Percentiles rank a stretch among this genome's conserved stretches.
Conservation (phyloP, 1,140 invertebrate species). For the Tetramorium alpestre region DNA sequence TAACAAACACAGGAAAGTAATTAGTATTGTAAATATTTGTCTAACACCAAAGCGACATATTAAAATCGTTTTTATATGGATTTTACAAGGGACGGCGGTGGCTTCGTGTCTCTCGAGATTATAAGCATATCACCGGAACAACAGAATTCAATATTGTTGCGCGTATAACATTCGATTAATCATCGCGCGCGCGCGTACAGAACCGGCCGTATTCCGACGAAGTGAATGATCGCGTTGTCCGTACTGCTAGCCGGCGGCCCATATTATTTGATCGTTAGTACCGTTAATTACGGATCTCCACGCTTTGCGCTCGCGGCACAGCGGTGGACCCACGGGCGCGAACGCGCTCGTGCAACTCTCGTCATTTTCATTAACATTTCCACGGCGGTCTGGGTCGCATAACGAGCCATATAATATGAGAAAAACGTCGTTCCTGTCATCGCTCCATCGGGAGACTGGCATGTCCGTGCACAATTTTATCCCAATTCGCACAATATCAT, state of each 20-base stretch:
- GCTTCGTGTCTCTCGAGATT: slow-evolving; percentile 29
- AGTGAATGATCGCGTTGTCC: slow-evolving; percentile 48
- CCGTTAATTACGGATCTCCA: slow-evolving; percentile 46
- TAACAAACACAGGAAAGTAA: slow-evolving; percentile 18
- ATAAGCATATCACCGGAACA: slow-evolving; percentile 8
- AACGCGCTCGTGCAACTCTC: background rate
- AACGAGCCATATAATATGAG: slow-evolving; percentile 51
- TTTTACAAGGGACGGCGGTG: background rate
- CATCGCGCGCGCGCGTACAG: background rate
- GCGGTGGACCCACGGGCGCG: background rate
- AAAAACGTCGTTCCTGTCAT: slow-evolving; percentile 48
- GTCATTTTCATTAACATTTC: slow-evolving; percentile 53
- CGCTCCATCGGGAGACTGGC: background rate
- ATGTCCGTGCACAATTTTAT: slow-evolving; percentile 33
- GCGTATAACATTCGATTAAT: slow-evolving; percentile 53
- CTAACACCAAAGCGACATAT: background rate
- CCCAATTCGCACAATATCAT: slow-evolving; percentile 32
- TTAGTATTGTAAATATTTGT: slow-evolving; percentile 24
- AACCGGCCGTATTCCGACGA: slow-evolving; percentile 19
- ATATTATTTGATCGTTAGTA: slow-evolving; percentile 60
- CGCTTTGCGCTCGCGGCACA: slow-evolving; percentile 26
- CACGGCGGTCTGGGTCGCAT: slow-evolving; percentile 11
- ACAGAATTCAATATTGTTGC: slow-evolving; percentile 55
- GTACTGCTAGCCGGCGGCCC: slow-evolving; percentile 13
- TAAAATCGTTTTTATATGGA: slow-evolving; percentile 9